phyloP scores from a whole-genome alignment of 2,888 invertebrate genomes.

The Habroteleia sp. region DNA sequence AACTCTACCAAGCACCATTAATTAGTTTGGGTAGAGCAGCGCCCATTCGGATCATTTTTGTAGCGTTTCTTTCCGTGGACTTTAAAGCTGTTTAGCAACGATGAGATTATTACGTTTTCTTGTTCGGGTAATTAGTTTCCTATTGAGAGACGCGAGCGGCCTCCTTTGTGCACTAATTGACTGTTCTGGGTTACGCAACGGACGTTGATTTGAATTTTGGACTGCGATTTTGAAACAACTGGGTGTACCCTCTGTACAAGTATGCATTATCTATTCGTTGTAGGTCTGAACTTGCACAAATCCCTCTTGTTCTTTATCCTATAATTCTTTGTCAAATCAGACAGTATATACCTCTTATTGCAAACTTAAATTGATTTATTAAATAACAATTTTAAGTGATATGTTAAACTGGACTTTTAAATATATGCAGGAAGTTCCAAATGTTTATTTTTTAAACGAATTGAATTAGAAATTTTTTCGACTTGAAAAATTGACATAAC shows the following conservation, averaged over 20 bases:
- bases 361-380: too few species aligned
- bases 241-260: not conserved
- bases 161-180: conserved; percentile 32
- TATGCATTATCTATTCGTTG: conserved; percentile 6
- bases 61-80: conserved; percentile 22
- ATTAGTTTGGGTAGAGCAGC: conserved; percentile 32
- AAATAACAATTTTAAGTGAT: too few species aligned
- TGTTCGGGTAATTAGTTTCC: conserved; percentile 31
- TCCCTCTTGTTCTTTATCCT: too few species aligned
- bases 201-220: conserved; percentile 12
- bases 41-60: conserved; percentile 28
- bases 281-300: too few species aligned
- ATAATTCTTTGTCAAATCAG: too few species aligned
- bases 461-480: too few species aligned
- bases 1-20: conserved; percentile 33
- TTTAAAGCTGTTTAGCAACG: conserved; percentile 34
- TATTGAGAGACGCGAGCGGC: conserved; percentile 20
- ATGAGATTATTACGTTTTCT: conserved; percentile 32
- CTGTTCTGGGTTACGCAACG: conserved; percentile 24
- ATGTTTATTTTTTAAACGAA: too few species aligned
- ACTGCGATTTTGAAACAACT: not conserved
- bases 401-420: too few species aligned
- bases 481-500: too few species aligned
- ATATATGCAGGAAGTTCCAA: too few species aligned
- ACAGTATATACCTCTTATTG: too few species aligned